Base-by-base conservation (phyloP, 2,888 invertebrate genomes). In the Nomada fabriciana region DNA sequence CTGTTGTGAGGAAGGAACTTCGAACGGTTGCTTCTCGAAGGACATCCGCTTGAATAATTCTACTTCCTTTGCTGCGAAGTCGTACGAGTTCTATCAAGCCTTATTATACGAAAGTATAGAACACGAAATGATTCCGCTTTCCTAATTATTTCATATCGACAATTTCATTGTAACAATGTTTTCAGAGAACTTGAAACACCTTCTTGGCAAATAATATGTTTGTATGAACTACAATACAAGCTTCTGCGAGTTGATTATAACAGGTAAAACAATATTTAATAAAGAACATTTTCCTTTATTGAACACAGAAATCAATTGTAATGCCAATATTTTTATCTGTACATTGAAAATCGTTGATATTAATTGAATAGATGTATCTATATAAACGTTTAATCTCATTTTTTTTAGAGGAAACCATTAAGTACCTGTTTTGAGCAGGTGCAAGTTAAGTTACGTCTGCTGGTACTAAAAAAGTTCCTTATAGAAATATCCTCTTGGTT, bases 1-100 rank as follows among this genome's bases (percentile, higher is more conserved):
- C 78, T 61, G 59, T 65, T 43, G 65, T 60, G 68, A 76, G 79
- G 81, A 83, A 90, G 91, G 91, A 91, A 91, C 90, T 91, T 74
- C 89, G 89, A 89, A 60, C 88, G 88, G 83, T 77, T 89, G 87
- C 80, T 70, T 73, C 84, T 69, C 53, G 68, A 87, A 76, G 91
- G 92, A 92, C 87, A 90, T 90, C 85, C 91, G 89, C 91, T 88
- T 83, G 86, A 89, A 77, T 89, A 89, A 89, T 87, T 90, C 79
- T 71, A 85, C 86, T 90, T 88, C 90, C 86, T 87, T 61, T 18
- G 71, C 53, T 57, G 47, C 13, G 83, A 85, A 69, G 71, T 86
- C 86, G 74, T 89, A 89, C 73, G 83, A 89, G 88, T 88, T 86
- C 87, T 61, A 59, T 81, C 70, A 80, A 80, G 71, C 80, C 72